phyloP scores from a whole-genome alignment of 2,888 invertebrate genomes.

The Drosophila affinis region DNA sequence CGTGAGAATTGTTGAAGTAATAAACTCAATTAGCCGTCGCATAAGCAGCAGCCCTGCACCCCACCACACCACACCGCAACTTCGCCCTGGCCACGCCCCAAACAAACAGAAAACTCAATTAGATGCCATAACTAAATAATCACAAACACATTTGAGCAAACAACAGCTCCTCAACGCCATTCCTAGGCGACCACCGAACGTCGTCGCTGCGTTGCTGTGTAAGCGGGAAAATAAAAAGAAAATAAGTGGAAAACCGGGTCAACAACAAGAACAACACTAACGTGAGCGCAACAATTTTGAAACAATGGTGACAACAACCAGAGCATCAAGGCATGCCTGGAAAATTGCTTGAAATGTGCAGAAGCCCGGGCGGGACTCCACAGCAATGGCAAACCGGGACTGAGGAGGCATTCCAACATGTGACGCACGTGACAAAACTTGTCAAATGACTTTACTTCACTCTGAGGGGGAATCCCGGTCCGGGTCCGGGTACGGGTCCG shows the following conservation, averaged over 20 bases:
- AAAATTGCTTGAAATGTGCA: slow-evolving; percentile 68
- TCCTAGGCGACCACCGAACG: slow-evolving; percentile 40
- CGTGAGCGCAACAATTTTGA: slow-evolving; percentile 56
- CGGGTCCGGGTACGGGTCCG: slow-evolving; percentile 38
- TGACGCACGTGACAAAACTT: slow-evolving; percentile 79
- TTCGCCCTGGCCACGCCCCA: slow-evolving; percentile 1
- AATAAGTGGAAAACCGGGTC: slow-evolving; percentile 56
- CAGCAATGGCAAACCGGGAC: slow-evolving; percentile 6
- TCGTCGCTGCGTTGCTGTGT: slow-evolving; percentile 27
- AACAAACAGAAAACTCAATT: slow-evolving; percentile 70
- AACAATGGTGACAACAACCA: slow-evolving; percentile 65
- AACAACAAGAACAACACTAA: slow-evolving; percentile 49
- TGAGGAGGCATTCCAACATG: slow-evolving; percentile 67
- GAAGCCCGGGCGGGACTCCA: slow-evolving; percentile 43
- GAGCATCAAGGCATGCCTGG: slow-evolving; percentile 55
- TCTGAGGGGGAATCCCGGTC: slow-evolving; percentile 57
- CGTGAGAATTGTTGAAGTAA: slow-evolving; percentile 58
- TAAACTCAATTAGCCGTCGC: slow-evolving; percentile 66
- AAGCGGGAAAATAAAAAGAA: slow-evolving; percentile 32
- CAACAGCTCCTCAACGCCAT: slow-evolving; percentile 44
- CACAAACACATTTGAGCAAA: slow-evolving; percentile 76
- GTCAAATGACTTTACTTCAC: slow-evolving; percentile 75
- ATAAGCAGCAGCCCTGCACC: slow-evolving; percentile 26
- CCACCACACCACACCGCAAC: slow-evolving; percentile 5
- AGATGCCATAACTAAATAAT: slow-evolving; percentile 78